Conservation (phyloP, 2,888 invertebrate species). For the Sphinx pinastri region DNA sequence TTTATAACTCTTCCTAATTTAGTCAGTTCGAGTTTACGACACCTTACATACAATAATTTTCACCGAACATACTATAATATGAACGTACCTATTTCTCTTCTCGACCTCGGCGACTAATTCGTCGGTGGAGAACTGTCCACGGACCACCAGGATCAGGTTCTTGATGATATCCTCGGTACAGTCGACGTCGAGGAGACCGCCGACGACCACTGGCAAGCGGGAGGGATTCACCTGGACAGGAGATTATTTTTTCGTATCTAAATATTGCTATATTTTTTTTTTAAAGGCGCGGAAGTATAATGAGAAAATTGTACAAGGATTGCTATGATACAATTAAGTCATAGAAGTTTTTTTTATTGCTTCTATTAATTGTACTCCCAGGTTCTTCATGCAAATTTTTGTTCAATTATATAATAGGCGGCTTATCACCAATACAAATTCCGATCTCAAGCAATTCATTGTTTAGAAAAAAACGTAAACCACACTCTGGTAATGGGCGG, state of each 20-base stretch:
- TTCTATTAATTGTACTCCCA: no score
- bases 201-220: slow-evolving; percentile 98
- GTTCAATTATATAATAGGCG: no score
- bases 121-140: slow-evolving; percentile 99
- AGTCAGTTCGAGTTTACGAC: no score
- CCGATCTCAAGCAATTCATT: no score
- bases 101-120: slow-evolving; percentile 99
- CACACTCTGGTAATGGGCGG: slow-evolving; percentile 90
- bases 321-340: no score
- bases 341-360: no score
- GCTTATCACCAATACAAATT: no score
- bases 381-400: no score
- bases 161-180: slow-evolving; percentile 99
- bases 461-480: no score
- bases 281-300: no score
- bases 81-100: slow-evolving; percentile 90
- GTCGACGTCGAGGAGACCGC: slow-evolving; percentile 98
- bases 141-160: slow-evolving; percentile 98
- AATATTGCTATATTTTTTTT: neutral
- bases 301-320: no score
- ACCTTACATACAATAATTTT: neutral
- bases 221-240: slow-evolving; percentile 94
- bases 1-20: no score
- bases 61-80: neutral
- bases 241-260: neutral